Conservation (phyloP, 2,797 vertebrate species). For the Neostethus bicornis region DNA sequence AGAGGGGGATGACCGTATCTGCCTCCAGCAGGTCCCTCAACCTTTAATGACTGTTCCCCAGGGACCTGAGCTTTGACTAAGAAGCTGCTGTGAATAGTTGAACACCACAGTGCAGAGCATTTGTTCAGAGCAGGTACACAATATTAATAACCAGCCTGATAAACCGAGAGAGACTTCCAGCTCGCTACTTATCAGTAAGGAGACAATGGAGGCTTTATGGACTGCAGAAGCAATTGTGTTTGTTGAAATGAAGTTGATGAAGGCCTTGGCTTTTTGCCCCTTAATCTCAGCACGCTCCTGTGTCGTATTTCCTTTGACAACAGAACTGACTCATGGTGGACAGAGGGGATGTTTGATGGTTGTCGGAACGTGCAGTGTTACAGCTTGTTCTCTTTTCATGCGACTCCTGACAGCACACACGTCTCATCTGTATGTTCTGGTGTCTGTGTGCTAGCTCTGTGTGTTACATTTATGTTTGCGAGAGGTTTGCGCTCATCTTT, state of each 20-base stretch:
- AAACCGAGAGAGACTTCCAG: slow-evolving; percentile 41
- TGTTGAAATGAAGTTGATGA: slow-evolving; percentile 32
- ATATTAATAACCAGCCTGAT: slow-evolving; percentile 32
- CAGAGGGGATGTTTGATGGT: slow-evolving; percentile 50
- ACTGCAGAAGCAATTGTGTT: slow-evolving; percentile 46
- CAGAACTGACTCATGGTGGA: slow-evolving; percentile 37
- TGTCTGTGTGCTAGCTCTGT: slow-evolving; percentile 61
- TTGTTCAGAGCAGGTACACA: slow-evolving; percentile 42
- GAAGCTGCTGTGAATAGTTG: slow-evolving; percentile 46
- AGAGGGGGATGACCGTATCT: slow-evolving; percentile 49
- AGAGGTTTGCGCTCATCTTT: slow-evolving; percentile 59
- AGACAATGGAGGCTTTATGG: slow-evolving; percentile 60
- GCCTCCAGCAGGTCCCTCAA: slow-evolving; percentile 54
- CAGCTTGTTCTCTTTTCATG: slow-evolving; percentile 34
- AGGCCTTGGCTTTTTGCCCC: slow-evolving; percentile 42
- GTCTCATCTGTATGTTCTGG: slow-evolving; percentile 68
- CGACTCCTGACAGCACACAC: slow-evolving; percentile 38
- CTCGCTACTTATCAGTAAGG: slow-evolving; percentile 34
- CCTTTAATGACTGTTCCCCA: slow-evolving; percentile 58
- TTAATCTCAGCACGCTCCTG: slow-evolving; percentile 18
- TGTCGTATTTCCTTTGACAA: slow-evolving; percentile 40
- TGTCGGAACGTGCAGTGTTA: slow-evolving; percentile 29
- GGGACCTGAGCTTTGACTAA: slow-evolving; percentile 64
- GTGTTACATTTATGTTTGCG: slow-evolving; percentile 49
- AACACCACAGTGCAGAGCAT: slow-evolving; percentile 19